Conservation (phyloP, 2,113 vertebrate genomes). For the Coptodon bakossiorum region DNA sequence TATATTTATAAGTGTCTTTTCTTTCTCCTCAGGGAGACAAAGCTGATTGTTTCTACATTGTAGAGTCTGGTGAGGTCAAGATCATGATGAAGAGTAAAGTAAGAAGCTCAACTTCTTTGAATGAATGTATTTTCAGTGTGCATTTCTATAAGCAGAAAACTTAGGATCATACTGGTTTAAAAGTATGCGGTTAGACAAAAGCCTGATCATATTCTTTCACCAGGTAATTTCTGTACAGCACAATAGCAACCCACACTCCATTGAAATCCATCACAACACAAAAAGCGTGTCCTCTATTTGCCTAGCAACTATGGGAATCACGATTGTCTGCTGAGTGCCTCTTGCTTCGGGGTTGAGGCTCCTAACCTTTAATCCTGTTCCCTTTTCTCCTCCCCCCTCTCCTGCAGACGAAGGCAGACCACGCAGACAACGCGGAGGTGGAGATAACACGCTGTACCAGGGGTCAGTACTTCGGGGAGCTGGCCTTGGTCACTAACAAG, state of each 20-base stretch:
- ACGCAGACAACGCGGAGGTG: constrained; percentile 87
- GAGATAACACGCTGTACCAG: constrained; percentile 90
- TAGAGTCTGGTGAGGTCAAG: constrained; percentile 93
- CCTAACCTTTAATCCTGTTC: constrained; percentile 22
- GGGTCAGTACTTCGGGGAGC: constrained; percentile 98
- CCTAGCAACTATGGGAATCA: constrained; percentile 36
- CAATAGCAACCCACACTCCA: constrained; percentile 14
- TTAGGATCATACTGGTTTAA: not conserved
- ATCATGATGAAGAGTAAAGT: constrained; percentile 88
- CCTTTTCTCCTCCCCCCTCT: not conserved
- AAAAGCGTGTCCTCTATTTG: constrained; percentile 15
- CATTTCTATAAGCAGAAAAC: not conserved
- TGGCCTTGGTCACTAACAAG: constrained; percentile 97
- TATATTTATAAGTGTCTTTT: not conserved
- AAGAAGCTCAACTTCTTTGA: constrained; percentile 19
- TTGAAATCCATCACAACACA: not conserved
- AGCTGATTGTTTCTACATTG: constrained; percentile 92
- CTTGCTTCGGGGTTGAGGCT: not conserved
- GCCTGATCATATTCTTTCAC: not conserved
- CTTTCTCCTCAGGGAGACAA: constrained; percentile 81
- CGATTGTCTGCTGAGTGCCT: not conserved
- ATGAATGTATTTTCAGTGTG: not conserved
- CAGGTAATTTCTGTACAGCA: not conserved
- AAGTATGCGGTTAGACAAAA: not conserved
- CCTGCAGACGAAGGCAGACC: constrained; percentile 83